Base-by-base conservation (phyloP, 2,888 invertebrate species). In the Nemapogon koenigi region DNA sequence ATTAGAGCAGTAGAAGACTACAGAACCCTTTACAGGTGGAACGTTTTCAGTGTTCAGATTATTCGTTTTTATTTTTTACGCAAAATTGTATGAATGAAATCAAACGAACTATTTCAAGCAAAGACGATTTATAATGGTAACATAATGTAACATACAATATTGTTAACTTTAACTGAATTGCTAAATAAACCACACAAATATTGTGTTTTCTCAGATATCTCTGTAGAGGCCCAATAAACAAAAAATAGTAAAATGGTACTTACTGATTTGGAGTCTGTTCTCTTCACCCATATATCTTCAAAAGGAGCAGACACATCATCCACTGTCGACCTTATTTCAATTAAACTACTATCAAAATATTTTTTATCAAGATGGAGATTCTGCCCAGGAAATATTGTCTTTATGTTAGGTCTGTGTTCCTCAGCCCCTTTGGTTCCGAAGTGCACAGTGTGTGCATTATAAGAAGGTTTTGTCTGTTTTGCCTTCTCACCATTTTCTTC, bases 281-380 rank as follows among this genome's bases (percentile, higher is more conserved):
- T 71, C 51, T 83, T 84, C 18, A 89, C 80, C 89, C 89, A 89
- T 49, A 89, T 83, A 49, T 89, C 88, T 53, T 89, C 89, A 1
- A 62, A 61, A 50, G 85, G 84, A 30, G 86, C 61, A 1, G 84
- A 82, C 28, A 81, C 71, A 48, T 82, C 86, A 44, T 85, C 84
- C n/a, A 86, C 86, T 39, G 82, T 83, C 48, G 86, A 87, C 58
- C 89, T 88, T 67, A 91, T 89, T 67, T 90, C 90, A 50, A 91
- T 86, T 47, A 91, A 75, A 45, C 90, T 89, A 49, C 87, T 87
- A 67, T 91, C 91, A 58, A 91, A 91, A 76, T 89, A 92, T 46
- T 87, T 81, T 55, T 88, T 88, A 65, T 91, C 90, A 45, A 87
- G 81, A 64, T 91, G 91, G 53, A 75, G 72, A 64, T 69, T 72